Base-by-base conservation (phyloP, 2,797 vertebrate species). In the Girardinus metallicus region DNA sequence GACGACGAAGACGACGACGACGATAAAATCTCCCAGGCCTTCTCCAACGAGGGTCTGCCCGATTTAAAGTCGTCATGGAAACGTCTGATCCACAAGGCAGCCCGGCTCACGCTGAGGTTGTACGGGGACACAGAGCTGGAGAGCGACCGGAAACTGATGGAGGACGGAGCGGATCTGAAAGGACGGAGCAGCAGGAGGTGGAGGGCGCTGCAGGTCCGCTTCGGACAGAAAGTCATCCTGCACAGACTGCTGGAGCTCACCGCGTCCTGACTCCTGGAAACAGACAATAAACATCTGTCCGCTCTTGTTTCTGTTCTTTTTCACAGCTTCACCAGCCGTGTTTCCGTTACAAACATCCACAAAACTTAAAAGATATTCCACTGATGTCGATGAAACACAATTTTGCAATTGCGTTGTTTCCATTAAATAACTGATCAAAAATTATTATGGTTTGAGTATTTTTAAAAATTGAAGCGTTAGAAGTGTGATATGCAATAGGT, bases 191-290 rank as follows among this genome's bases (percentile, higher is more conserved):
- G 78, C 73, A 93, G 97, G 80, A 96, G 97, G 88, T 95, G 93
- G 85, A 95, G 95, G 10, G 97, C 98, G 0, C 90, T 99, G 85
- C 96, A 99, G 0, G 97, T 99, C 34, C 96, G 97, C 55, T 96
- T 96, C 0, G 97, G 98, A 2, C 98, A 99, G 94, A 99, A 97
- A 81, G 95, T 79, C 89, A 98, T 99, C 89, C 83, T 99, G 83
- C 85, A 95, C 47, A 94, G 89, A 74, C 79, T 99, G 71, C 85
- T 97, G 31, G 93, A 97, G 79, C 90, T 98, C 83, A 94, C 96
- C 0, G 31, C 81, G 64, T 49, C 84, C 7, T 87, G 79, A 91
- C n/a, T 0, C 1, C 8, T 72, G 21, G 12, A 41, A 68, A 49
- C 46, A 2, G 73, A 21, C 73, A 5, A 55, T n/a, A 10, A 74